A percentile compares a stretch with the other conserved stretches of the same genome.
Evolutionary conservation across 2,888 invertebrate genomes (phyloP).

Genomic region (Alcis repandata): DNA sequence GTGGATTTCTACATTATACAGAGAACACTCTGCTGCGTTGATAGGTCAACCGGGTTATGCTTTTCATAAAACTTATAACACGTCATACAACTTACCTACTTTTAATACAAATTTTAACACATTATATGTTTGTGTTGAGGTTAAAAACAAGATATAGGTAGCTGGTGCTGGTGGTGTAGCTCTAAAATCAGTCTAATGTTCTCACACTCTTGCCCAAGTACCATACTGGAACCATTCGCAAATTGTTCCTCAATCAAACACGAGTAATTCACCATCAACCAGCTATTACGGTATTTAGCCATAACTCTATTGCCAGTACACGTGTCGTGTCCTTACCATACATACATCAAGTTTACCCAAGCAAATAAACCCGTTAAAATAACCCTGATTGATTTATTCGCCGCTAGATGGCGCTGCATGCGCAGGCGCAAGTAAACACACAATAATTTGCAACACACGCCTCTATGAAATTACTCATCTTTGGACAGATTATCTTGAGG

Average conservation of each 20-base stretch:
- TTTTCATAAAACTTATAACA: no score
- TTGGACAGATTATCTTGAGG: slow-evolving; percentile 57
- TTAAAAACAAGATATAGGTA: not conserved
- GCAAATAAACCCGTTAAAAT: slow-evolving; percentile 55
- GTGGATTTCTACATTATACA: no score
- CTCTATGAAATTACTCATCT: slow-evolving; percentile 61
- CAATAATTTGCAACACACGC: slow-evolving; percentile 65
- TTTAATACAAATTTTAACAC: no score
- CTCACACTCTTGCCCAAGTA: no score
- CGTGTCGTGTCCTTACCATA: slow-evolving; percentile 23
- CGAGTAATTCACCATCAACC: not conserved
- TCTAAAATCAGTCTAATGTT: not conserved
- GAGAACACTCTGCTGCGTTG: no score
- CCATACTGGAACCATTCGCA: not conserved
- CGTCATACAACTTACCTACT: no score
- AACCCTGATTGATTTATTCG: slow-evolving; percentile 63
- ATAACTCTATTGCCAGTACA: not conserved
- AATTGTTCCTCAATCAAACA: not conserved
- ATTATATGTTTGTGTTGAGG: no score
- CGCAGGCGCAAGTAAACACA: slow-evolving; percentile 51
- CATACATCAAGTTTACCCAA: slow-evolving; percentile 30
- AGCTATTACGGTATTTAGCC: slow-evolving; percentile 9
- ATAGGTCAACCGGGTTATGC: no score
- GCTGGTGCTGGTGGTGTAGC: no score
- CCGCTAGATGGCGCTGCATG: slow-evolving; percentile 47